Evolutionary conservation across 2,888 invertebrate species (phyloP), one percentile per base, ranked within the genome.

Genomic region (Machimus rusticus): DNA sequence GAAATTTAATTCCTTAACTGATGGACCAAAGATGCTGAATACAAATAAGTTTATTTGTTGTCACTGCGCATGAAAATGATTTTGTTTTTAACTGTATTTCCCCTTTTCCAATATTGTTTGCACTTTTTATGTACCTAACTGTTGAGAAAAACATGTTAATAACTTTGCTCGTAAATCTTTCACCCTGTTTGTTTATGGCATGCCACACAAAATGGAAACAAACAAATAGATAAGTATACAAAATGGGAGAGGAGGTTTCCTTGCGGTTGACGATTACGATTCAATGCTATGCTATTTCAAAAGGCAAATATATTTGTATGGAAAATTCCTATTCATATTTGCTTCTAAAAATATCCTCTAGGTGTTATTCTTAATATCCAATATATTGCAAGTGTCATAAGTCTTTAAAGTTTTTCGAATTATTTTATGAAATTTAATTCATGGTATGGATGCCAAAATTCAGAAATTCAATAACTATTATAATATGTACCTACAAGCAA

Each of bases 91-190:
- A 19, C 55, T 57, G 19, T 16, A 51, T 57, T 57, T 19, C 19
- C 57, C 57, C 0, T 9, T 57, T 57, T 23, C 23, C 57, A 9
- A 23, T 57, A 57, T 23, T 57, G 43, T 57, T 57, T 57, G 57
- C 57, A 37, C 4, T 57, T 57, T 57, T 28, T 57, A 9, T 57
- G 57, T 84, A 37, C 9, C 66, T 14, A 66, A 84, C 66, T 57
- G 57, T 57, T 57, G 23, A 57, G 57, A 51, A 19, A 57, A 86
- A 86, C 86, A 86, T 86, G 86, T 86, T 86, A 86, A 86, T 86
- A 86, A 86, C 78, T 86, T 78, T 78, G 46, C 37, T 55, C 86
- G 77, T 86, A 86, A 86, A 86, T 86, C 86, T 86, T 77, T 86
- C 77, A 86, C 76, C 57, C 39, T 57, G 39, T 86, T 66, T 86